phyloP scores from a whole-genome alignment of 1,140 invertebrate species.

The Antheraea pernyi region DNA sequence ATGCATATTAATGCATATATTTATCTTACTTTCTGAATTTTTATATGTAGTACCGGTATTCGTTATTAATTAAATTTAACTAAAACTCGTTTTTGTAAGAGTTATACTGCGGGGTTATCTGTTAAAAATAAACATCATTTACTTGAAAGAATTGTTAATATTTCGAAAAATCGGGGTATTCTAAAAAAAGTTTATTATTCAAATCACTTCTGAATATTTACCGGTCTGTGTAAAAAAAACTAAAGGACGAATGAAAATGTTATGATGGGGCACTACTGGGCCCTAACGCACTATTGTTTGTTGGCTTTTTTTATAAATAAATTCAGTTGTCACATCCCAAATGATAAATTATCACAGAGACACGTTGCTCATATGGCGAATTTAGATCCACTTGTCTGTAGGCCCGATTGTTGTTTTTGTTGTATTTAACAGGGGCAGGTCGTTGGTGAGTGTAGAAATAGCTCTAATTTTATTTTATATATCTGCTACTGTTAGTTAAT shows the following conservation, averaged over 20 bases:
- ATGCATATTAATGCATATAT: too few species aligned
- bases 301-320: conserved; percentile 69
- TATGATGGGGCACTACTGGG: conserved; percentile 41
- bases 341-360: conserved; percentile 69
- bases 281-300: conserved; percentile 61
- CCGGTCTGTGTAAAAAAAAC: conserved; percentile 36
- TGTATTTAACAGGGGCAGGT: conserved; percentile 19
- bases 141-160: too few species aligned
- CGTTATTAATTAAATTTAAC: too few species aligned
- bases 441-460: not conserved
- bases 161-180: not conserved
- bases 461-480: not conserved
- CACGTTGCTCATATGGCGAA: conserved; percentile 70
- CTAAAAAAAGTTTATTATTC: not conserved
- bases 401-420: conserved; percentile 23
- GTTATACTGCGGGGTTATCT: too few species aligned
- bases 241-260: conserved; percentile 51
- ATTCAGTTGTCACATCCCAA: conserved; percentile 73
- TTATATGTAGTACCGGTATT: too few species aligned
- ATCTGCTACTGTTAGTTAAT: not conserved
- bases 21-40: too few species aligned
- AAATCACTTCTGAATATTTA: not conserved
- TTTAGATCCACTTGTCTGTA: conserved; percentile 57
- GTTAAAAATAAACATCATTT: too few species aligned
- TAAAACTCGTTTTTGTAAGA: too few species aligned